Conservation (phyloP, 2,797 vertebrate species). For the Xenentodon cancila region DNA sequence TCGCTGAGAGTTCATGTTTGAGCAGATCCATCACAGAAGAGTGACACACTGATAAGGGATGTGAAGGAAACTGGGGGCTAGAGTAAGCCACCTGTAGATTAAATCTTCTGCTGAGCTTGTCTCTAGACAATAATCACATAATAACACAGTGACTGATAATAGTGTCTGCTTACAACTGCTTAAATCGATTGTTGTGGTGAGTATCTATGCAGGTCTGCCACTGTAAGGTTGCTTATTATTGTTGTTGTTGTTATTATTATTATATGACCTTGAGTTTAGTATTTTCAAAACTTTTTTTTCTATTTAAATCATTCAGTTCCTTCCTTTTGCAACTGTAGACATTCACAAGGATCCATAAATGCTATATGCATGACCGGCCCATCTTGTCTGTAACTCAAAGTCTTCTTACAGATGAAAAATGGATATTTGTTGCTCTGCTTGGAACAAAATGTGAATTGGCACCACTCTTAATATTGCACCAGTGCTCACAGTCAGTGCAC, state of each 20-base stretch:
- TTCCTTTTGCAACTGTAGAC: not conserved
- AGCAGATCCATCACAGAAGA: constrained; percentile 25
- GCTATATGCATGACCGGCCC: not conserved
- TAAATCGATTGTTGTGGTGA: constrained; percentile 21
- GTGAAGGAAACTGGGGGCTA: constrained; percentile 27
- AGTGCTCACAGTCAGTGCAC: no score
- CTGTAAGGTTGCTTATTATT: not conserved
- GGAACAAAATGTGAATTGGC: not conserved
- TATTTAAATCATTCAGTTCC: not conserved
- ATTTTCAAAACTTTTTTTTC: not conserved
- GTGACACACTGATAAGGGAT: constrained; percentile 34
- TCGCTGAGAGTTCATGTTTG: constrained; percentile 1
- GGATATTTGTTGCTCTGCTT: constrained; percentile 2
- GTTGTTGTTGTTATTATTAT: no score
- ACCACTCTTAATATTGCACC: not conserved
- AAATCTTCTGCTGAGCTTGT: constrained; percentile 51
- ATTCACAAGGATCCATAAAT: not conserved
- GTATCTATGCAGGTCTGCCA: not conserved
- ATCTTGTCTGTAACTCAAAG: not conserved
- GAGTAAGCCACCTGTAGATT: constrained; percentile 58
- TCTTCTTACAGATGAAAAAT: not conserved
- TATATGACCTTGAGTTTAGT: not conserved
- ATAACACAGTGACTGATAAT: constrained; percentile 42
- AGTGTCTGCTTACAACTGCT: constrained; percentile 24
- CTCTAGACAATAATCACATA: constrained; percentile 64